phyloP scores from a whole-genome alignment of 2,113 vertebrate genomes.

The Saccopteryx leptura region DNA sequence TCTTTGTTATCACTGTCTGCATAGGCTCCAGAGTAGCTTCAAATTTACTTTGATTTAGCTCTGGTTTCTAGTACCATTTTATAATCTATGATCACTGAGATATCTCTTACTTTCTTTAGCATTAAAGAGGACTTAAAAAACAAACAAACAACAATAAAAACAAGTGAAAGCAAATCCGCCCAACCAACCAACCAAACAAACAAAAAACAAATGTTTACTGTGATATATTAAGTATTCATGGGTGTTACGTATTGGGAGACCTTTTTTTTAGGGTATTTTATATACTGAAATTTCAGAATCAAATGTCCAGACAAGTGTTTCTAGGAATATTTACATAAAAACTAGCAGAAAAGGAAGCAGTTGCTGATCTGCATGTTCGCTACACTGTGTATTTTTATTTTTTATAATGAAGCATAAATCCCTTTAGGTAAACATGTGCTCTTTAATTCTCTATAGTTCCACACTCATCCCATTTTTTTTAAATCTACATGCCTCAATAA shows the following conservation, averaged over 20 bases:
- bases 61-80: not conserved
- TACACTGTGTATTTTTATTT: not conserved
- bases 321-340: not conserved
- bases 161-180: not conserved
- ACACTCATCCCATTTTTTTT: not conserved
- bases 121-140: not conserved
- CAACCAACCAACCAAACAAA: not conserved
- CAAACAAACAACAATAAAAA: not conserved
- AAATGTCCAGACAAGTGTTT: not conserved
- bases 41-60: not conserved
- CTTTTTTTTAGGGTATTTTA: not conserved
- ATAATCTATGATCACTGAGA: not conserved
- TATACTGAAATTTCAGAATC: not conserved
- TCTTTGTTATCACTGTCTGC: not conserved
- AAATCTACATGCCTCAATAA: not conserved
- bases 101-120: not conserved
- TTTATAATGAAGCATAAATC: constrained; percentile 5
- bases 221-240: not conserved
- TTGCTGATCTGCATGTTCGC: not conserved
- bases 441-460: not conserved
- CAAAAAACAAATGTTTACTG: not conserved
- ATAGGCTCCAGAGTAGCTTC: not conserved
- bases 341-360: not conserved
- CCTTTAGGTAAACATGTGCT: not conserved
- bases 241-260: not conserved